Percentiles rank a stretch among this genome's conserved stretches.
phyloP scores from a whole-genome alignment of 2,113 vertebrate species.

The Barnardius zonarius region DNA sequence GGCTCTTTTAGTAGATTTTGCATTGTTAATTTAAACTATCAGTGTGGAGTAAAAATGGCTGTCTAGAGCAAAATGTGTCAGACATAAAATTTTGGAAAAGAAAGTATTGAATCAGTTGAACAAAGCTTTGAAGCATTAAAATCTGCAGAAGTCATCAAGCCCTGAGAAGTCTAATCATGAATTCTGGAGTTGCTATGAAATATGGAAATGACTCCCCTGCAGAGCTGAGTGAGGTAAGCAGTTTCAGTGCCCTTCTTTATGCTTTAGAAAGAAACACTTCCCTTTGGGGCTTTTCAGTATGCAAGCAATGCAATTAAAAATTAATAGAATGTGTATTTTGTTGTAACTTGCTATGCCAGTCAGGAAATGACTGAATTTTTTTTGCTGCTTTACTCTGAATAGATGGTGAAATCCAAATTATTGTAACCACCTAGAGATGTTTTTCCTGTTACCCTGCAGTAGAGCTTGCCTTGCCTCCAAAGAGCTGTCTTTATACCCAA shows the following conservation, averaged over 20 bases:
- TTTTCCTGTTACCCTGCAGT: neutral
- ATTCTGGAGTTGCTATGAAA: conserved; percentile 81
- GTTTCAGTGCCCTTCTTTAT: conserved; percentile 35
- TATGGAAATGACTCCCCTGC: conserved; percentile 75
- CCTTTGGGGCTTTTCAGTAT: conserved; percentile 17
- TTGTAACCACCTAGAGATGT: neutral
- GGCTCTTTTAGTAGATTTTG: conserved; percentile 12
- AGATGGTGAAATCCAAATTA: conserved; percentile 36
- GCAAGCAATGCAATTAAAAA: conserved; percentile 51
- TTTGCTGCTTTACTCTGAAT: conserved; percentile 20
- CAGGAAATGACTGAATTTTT: conserved; percentile 66
- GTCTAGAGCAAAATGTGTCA: conserved; percentile 66
- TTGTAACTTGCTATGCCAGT: conserved; percentile 62
- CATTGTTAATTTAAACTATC: conserved; percentile 29
- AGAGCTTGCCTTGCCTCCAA: neutral
- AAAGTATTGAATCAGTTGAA: conserved; percentile 26
- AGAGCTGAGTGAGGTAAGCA: conserved; percentile 83
- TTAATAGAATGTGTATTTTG: conserved; percentile 61
- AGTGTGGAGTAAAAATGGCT: conserved; percentile 73
- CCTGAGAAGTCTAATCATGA: conserved; percentile 78
- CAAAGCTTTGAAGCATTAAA: conserved; percentile 35
- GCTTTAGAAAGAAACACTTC: conserved; percentile 13
- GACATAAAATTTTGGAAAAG: conserved; percentile 9
- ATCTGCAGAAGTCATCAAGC: conserved; percentile 50
- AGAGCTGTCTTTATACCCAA: neutral